These are phyloP conservation scores for Forbesichthys papilliferus DNA, from an alignment of 2,113 vertebrate genomes.

Conservation along the genomic window DNA sequence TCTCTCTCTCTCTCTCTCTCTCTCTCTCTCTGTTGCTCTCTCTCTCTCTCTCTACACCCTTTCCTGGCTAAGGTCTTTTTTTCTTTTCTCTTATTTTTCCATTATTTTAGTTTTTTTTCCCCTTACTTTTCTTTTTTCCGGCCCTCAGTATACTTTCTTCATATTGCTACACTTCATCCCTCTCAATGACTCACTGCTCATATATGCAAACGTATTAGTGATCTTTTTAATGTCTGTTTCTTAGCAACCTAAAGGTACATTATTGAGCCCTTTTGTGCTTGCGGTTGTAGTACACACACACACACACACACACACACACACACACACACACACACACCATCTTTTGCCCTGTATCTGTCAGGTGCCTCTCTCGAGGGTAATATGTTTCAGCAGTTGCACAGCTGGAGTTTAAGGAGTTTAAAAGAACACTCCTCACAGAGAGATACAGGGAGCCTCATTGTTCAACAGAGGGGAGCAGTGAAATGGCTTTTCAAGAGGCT, in stretches of 20 bases:
- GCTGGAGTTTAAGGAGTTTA: too few relatives aligned
- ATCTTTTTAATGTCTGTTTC: constrained; percentile 53
- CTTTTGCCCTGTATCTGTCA: not conserved
- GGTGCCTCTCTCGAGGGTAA: constrained; percentile 1
- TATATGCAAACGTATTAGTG: constrained; percentile 35
- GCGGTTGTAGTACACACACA: not conserved
- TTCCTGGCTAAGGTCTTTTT: not conserved
- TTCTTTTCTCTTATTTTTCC: not conserved
- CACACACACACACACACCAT: not conserved
- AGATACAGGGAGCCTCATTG: not conserved
- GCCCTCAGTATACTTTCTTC: not conserved
- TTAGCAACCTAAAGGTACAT: constrained; percentile 47
- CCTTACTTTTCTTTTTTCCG: constrained; percentile 8
- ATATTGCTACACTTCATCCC: too few relatives aligned
- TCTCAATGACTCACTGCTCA: not conserved
- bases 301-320: not conserved
- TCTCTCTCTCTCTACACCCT: not conserved
- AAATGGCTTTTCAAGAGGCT: not conserved
- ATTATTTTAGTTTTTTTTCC: not conserved
- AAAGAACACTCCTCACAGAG: not conserved
- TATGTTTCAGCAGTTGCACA: constrained; percentile 8
- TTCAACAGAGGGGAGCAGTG: not conserved
- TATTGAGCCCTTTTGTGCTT: constrained; percentile 6
- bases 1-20: too few relatives aligned
- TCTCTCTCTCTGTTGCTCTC: too few relatives aligned